Evolutionary conservation across 1,140 invertebrate species (phyloP).

Genomic region (Ceratina japonica): DNA sequence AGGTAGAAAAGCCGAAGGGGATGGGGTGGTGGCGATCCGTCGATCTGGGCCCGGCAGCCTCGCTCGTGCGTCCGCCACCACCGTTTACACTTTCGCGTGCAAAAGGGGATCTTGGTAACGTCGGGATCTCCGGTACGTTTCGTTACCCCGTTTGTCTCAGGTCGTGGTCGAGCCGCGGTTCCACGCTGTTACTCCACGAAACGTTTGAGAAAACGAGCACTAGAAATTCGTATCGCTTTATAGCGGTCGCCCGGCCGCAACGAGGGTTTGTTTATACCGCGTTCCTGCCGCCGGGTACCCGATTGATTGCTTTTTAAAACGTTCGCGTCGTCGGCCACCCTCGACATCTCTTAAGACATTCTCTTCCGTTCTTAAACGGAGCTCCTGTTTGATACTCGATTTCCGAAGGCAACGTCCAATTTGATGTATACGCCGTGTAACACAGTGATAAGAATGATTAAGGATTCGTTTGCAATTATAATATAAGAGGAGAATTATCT

Average conservation of each 20-base stretch:
- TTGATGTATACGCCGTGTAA: neutral
- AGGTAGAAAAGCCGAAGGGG: constrained; percentile 33
- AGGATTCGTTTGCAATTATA: neutral
- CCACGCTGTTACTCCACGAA: constrained; percentile 51
- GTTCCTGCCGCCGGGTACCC: constrained; percentile 10
- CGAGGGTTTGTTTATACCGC: constrained; percentile 40
- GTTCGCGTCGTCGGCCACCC: neutral
- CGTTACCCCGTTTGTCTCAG: constrained; percentile 71
- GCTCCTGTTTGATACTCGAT: too few species aligned
- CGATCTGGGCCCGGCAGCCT: constrained; percentile 28
- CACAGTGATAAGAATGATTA: neutral
- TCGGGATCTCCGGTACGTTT: constrained; percentile 59
- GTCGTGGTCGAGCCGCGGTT: constrained; percentile 68
- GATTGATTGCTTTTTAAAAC: constrained; percentile 29
- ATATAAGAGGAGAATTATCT: neutral
- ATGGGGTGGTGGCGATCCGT: constrained; percentile 37
- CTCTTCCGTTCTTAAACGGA: neutral
- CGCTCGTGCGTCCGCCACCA: constrained; percentile 67
- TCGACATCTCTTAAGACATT: neutral
- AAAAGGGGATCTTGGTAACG: constrained; percentile 48
- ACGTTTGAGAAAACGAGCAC: constrained; percentile 52
- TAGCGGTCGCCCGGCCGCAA: constrained; percentile 38
- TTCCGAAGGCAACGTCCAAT: too few species aligned
- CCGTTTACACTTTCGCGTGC: constrained; percentile 74
- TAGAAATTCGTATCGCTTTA: constrained; percentile 49